A percentile compares a stretch with the other conserved stretches of the same genome.
phyloP scores from a whole-genome alignment of 2,113 vertebrate genomes.

The Suncus etruscus region DNA sequence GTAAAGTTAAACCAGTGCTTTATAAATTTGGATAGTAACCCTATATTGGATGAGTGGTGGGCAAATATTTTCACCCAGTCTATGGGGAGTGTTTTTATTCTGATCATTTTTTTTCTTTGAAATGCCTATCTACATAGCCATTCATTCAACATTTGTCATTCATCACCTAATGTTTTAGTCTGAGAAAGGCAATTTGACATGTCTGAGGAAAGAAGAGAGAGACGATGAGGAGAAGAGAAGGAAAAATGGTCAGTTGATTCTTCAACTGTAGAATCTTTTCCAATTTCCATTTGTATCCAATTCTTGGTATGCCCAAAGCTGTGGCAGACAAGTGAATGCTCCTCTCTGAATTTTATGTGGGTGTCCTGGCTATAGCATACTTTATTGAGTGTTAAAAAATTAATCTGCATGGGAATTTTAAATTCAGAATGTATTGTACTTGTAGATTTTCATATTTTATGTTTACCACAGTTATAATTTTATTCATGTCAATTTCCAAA shows the following conservation, averaged over 20 bases:
- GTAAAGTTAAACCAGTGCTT: too few relatives aligned
- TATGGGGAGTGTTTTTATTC: too few relatives aligned
- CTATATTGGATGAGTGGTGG: too few relatives aligned
- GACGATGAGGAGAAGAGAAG: background rate
- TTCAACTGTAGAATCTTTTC: constrained; percentile 5
- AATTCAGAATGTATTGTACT: constrained; percentile 62
- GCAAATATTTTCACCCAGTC: too few relatives aligned
- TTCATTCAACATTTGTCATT: background rate
- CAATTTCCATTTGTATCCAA: background rate
- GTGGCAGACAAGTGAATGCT: constrained; percentile 30
- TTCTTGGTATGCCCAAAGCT: constrained; percentile 28
- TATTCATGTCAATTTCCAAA: constrained; percentile 75
- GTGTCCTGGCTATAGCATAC: constrained; percentile 36
- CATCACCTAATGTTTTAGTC: background rate
- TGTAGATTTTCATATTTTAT: constrained; percentile 76
- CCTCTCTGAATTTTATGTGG: constrained; percentile 18
- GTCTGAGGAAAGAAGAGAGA: background rate
- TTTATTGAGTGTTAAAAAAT: constrained; percentile 69
- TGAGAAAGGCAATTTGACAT: background rate
- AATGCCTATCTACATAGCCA: too few relatives aligned
- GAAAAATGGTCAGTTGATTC: background rate
- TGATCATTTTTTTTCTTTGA: too few relatives aligned
- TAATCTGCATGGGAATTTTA: constrained; percentile 77
- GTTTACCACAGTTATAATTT: constrained; percentile 75
- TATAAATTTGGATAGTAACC: too few relatives aligned